Percentiles rank a stretch among this genome's conserved stretches.
These are phyloP conservation scores for Diacarnus erythraeanus DNA, from an alignment of 37 sponge, comb jelly and placozoan species.

Conservation along the genomic window DNA sequence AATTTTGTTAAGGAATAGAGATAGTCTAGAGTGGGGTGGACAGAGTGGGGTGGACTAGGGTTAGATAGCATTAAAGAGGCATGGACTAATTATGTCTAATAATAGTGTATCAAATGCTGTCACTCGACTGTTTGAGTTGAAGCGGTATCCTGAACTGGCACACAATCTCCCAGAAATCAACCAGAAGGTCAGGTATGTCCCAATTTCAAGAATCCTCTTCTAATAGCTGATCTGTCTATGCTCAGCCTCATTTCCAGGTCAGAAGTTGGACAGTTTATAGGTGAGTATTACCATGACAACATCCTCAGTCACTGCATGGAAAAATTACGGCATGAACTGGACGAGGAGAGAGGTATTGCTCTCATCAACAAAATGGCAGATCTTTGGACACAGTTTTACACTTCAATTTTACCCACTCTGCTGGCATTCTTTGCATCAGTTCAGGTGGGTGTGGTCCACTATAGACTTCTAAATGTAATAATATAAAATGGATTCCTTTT, in stretches of 20 bases:
- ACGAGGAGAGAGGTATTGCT: constrained; percentile 28
- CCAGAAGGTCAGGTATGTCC: constrained; percentile 37
- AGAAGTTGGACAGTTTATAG: constrained; percentile 69
- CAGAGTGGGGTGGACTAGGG: neutral
- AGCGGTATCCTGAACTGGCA: constrained; percentile 41
- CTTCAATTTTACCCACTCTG: constrained; percentile 74
- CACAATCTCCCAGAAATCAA: constrained; percentile 48
- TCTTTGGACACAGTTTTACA: constrained; percentile 81
- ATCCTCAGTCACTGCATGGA: constrained; percentile 65
- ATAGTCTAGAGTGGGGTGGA: neutral
- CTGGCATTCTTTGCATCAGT: constrained; percentile 76
- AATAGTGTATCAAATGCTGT: constrained; percentile 51
- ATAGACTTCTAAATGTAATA: neutral
- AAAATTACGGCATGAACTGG: constrained; percentile 56
- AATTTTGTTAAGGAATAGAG: neutral
- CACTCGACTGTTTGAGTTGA: constrained; percentile 58
- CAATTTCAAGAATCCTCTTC: neutral
- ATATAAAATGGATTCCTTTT: neutral
- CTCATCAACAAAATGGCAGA: constrained; percentile 66
- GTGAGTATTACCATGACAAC: constrained; percentile 71
- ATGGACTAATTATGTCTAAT: neutral
- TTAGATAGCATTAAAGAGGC: neutral
- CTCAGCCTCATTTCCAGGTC: constrained; percentile 54
- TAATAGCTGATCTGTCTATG: neutral
- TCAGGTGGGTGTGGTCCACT: constrained; percentile 14